A percentile compares a stretch with the other conserved stretches of the same genome.
Evolutionary conservation across 2,888 invertebrate genomes (phyloP).

Genomic region (Tetrapedia diversipes): DNA sequence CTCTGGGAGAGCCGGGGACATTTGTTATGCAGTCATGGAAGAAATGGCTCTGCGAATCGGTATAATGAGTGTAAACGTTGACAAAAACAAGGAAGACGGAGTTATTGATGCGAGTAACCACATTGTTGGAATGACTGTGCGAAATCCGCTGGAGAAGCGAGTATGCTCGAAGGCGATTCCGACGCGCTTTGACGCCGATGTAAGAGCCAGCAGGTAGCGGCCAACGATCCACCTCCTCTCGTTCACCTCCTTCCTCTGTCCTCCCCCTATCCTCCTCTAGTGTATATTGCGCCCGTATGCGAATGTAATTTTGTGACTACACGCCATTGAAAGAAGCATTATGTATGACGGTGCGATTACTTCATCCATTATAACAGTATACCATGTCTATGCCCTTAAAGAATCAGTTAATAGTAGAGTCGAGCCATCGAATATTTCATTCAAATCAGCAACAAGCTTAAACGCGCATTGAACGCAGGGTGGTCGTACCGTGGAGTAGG

Average conservation of each 20-base stretch:
- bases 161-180: constrained; percentile 27
- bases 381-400: constrained; percentile 25
- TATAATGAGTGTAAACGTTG: constrained; percentile 54
- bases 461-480: no score
- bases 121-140: constrained; percentile 55
- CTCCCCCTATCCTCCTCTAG: background rate
- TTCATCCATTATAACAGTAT: constrained; percentile 47
- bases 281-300: background rate
- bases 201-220: constrained; percentile 25
- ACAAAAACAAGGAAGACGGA: constrained; percentile 46
- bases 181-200: constrained; percentile 26
- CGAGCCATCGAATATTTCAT: constrained; percentile 25
- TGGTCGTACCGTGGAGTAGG: no score
- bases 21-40: constrained; percentile 30
- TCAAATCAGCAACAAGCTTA: constrained; percentile 10
- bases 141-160: constrained; percentile 35
- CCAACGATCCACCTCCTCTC: constrained; percentile 9
- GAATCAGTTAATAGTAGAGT: constrained; percentile 19
- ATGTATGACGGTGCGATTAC: constrained; percentile 39
- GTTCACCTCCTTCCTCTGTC: background rate
- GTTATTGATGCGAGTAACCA: constrained; percentile 46
- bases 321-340: constrained; percentile 39
- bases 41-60: constrained; percentile 13
- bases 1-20: constrained; percentile 20
- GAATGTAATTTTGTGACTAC: constrained; percentile 31